phyloP scores from a whole-genome alignment of 2,888 invertebrate genomes.

The Drymonia ruficornis region DNA sequence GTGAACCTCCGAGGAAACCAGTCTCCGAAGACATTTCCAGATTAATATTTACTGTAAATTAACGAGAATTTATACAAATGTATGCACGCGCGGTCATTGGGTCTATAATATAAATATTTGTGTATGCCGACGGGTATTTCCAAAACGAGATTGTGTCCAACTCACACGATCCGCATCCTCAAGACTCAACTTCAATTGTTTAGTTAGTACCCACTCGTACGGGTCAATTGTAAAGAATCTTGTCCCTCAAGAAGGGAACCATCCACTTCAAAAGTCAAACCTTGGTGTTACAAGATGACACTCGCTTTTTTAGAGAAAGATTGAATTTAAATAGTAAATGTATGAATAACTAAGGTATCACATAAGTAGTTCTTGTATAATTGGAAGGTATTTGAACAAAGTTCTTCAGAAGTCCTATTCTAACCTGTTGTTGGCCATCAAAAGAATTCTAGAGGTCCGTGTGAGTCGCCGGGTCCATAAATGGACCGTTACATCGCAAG shows the following conservation, averaged over 20 bases:
- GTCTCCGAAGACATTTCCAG: constrained; percentile 33
- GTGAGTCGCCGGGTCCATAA: constrained; percentile 5
- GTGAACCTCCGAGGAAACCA: constrained; percentile 17
- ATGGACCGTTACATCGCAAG: constrained; percentile 23
- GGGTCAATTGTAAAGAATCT: too few relatives aligned
- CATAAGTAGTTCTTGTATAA: too few relatives aligned
- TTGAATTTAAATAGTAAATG: too few relatives aligned
- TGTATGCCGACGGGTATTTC: constrained; percentile 19
- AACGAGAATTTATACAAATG: constrained; percentile 49
- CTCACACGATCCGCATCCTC: constrained; percentile 13
- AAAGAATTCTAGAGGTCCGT: not conserved
- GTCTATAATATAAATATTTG: constrained; percentile 27
- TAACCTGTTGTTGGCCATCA: not conserved
- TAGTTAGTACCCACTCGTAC: too few relatives aligned
- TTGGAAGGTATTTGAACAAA: too few relatives aligned
- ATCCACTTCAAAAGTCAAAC: too few relatives aligned
- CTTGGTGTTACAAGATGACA: too few relatives aligned
- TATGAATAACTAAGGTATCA: too few relatives aligned
- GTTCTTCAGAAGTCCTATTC: not conserved
- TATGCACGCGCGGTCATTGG: constrained; percentile 27
- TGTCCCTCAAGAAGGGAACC: too few relatives aligned
- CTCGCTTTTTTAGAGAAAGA: too few relatives aligned
- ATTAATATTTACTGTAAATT: constrained; percentile 38
- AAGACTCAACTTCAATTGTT: too few relatives aligned
- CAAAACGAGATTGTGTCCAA: constrained; percentile 8